A percentile compares a stretch with the other conserved stretches of the same genome.
Evolutionary conservation across 2,888 invertebrate species (phyloP).

Genomic region (Caenorhabditis afra): DNA sequence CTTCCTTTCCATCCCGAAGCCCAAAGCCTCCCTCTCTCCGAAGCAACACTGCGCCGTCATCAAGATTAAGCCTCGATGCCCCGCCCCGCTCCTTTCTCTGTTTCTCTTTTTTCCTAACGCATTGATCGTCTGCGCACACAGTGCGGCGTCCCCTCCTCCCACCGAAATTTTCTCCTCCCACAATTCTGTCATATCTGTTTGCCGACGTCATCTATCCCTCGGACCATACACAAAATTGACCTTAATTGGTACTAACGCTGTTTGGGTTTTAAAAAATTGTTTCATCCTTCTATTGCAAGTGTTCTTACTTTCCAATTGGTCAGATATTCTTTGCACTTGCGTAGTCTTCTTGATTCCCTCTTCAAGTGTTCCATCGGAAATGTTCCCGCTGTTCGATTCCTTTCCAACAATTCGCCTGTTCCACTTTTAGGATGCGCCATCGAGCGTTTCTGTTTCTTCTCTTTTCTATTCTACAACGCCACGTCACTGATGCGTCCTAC

Average conservation of each 20-base stretch:
- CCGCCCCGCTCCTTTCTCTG: slow-evolving; percentile 43
- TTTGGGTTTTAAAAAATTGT: neutral
- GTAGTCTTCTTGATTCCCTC: neutral
- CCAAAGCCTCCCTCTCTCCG: neutral
- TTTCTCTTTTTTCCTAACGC: slow-evolving; percentile 14
- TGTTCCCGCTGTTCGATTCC: neutral
- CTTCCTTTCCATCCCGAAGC: slow-evolving; percentile 19
- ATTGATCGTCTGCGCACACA: slow-evolving; percentile 29
- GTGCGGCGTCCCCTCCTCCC: slow-evolving; percentile 23
- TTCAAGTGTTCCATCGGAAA: slow-evolving; percentile 1
- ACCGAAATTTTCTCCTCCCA: slow-evolving; percentile 6
- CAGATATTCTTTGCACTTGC: slow-evolving; percentile 6
- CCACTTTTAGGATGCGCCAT: slow-evolving; percentile 53
- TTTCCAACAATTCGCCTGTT: neutral
- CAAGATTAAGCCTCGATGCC: slow-evolving; percentile 57
- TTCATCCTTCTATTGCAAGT: neutral
- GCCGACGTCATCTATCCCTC: neutral
- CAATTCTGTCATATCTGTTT: slow-evolving; percentile 1
- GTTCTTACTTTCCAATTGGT: neutral
- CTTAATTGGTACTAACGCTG: neutral
- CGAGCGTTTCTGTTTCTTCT: slow-evolving; percentile 50
- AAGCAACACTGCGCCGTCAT: slow-evolving; percentile 50
- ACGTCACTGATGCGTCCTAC: slow-evolving; percentile 63
- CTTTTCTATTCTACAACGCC: slow-evolving; percentile 31
- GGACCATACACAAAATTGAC: neutral